Base-by-base conservation (phyloP, 2,797 vertebrate species). In the Oreonectes daqikongensis region DNA sequence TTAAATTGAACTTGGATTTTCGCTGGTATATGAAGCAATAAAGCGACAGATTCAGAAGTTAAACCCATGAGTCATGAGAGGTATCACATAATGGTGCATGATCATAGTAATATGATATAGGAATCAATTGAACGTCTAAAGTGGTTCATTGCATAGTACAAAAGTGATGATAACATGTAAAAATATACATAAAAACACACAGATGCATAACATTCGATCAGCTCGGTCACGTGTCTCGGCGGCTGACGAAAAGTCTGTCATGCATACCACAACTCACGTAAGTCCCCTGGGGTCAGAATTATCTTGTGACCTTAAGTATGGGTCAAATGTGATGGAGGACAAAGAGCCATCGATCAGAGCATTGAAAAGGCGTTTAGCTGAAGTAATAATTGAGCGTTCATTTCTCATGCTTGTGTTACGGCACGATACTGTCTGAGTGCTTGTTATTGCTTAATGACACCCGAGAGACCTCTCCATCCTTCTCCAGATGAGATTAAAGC, bases 1-100 rank as follows among this genome's bases (percentile, higher is more conserved):
- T 73, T 86, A 90, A 88, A 80, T 86, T 52, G 67, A 81, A 60
- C 40, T 63, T 83, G 78, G 72, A 50, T 70, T 85, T 82, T 83
- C 84, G 85, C 81, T 86, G 81, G 78, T 84, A 60, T 83, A 81
- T 81, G 60, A 64, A 71, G 69, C 52, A 26, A 52, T 87, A 90
- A 82, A 79, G 57, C 14, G 59, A 46, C 66, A 73, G 81, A 65
- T 52, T 72, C 68, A 81, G 57, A 77, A 55, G 76, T 35, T 44
- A 46, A 42, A 78, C 40, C 40, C 18, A 26, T 75, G 69, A 81
- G 72, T 77, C 28, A 35, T 17, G 17, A 72, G 40, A 69, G 12
- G n/a, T 10, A 15, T 35, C 5, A 26, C 26, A 48, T n/a, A 32
- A 46, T 46, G 44, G 3, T 46, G 44, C 17, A 15, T 46, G 11